Percentiles rank a stretch among this genome's conserved stretches.
Conservation (phyloP, 2,113 vertebrate genomes). For the Oenanthe melanoleuca region DNA sequence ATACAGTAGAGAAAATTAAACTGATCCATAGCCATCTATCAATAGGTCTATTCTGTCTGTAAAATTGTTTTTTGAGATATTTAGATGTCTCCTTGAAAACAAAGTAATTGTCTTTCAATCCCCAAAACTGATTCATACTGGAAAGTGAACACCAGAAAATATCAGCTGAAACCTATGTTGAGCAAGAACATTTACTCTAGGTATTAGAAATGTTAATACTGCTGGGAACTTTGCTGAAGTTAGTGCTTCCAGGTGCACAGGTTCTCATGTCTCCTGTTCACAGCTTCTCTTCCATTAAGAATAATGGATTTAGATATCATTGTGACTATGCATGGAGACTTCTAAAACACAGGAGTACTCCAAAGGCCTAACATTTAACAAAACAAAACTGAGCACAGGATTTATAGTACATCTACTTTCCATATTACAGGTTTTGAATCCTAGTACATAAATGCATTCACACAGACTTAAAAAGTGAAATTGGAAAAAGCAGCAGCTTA, state of each 20-base stretch:
- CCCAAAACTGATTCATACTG: background rate
- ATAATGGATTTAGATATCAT: background rate
- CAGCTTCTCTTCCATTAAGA: background rate
- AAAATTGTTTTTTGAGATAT: background rate
- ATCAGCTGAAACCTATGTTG: background rate
- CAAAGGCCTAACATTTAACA: background rate
- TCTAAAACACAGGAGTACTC: background rate
- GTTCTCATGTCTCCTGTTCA: background rate
- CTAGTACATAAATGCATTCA: background rate
- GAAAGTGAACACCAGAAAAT: background rate
- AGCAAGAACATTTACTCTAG: background rate
- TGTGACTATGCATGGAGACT: background rate
- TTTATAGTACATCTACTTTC: background rate
- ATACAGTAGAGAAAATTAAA: background rate
- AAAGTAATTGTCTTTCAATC: background rate
- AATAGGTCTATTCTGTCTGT: background rate
- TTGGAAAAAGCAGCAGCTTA: background rate
- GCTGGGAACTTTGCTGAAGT: background rate
- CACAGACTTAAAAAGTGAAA: background rate
- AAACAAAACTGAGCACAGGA: background rate
- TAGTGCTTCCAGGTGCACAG: background rate
- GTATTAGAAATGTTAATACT: background rate
- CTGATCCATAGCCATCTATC: background rate
- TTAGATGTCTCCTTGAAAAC: background rate
- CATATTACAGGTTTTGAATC: background rate